Conservation (phyloP, 2,797 vertebrate genomes). For the Pseudomugil gertrudae region DNA sequence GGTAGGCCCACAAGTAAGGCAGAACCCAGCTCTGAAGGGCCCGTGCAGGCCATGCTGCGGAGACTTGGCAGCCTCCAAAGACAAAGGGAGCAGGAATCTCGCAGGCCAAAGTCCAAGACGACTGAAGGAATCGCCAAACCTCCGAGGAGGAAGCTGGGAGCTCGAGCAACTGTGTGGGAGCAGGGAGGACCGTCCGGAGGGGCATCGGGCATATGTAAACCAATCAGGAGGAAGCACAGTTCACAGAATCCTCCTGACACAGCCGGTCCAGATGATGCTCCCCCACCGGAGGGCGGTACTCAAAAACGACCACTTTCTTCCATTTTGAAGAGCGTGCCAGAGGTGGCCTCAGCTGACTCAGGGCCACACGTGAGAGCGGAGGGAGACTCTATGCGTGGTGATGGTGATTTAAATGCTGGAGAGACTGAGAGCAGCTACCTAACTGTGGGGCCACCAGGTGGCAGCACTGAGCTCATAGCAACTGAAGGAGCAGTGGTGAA, state of each 20-base stretch:
- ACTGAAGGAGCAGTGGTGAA: constrained; percentile 59
- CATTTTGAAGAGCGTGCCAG: constrained; percentile 70
- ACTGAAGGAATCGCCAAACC: constrained; percentile 85
- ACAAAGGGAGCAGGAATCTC: constrained; percentile 76
- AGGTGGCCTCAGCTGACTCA: constrained; percentile 34
- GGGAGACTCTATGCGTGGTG: constrained; percentile 26
- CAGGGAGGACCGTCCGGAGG: constrained; percentile 55
- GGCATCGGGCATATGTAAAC: constrained; percentile 69
- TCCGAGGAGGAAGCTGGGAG: constrained; percentile 84
- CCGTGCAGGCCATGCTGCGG: constrained; percentile 87
- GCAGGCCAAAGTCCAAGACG: constrained; percentile 66
- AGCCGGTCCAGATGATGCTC: constrained; percentile 26
- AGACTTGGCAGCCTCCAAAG: constrained; percentile 89
- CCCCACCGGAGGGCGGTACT: constrained; percentile 55
- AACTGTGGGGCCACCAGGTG: constrained; percentile 69
- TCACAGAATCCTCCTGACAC: constrained; percentile 54
- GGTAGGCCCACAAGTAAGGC: constrained; percentile 66
- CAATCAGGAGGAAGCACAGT: constrained; percentile 72
- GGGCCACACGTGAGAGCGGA: constrained; percentile 46
- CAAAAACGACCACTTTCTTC: constrained; percentile 77
- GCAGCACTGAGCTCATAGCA: constrained; percentile 65
- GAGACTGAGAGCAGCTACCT: constrained; percentile 70
- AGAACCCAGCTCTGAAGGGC: constrained; percentile 78
- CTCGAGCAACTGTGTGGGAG: constrained; percentile 77
- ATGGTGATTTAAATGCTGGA: constrained; percentile 4